Evolutionary conservation across 1,140 invertebrate species (phyloP).

Genomic region (Holcopasites calliopsidis): DNA sequence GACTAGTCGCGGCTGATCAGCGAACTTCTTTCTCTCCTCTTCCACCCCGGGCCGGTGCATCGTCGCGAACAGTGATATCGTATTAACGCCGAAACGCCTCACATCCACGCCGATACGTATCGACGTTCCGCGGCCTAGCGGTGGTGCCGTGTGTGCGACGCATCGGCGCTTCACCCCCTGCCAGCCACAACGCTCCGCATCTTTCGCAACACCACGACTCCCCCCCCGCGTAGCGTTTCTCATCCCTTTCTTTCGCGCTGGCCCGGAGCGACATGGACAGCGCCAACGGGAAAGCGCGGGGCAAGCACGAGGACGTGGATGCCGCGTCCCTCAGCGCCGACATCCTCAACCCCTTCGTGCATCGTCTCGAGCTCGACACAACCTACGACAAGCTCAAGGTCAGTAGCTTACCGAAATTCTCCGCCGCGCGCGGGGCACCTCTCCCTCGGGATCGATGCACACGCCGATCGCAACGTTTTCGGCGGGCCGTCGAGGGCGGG

Average conservation of each 20-base stretch:
- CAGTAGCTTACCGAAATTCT: constrained; percentile 67
- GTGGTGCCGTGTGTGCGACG: constrained; percentile 27
- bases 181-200: neutral
- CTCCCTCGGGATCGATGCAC: constrained; percentile 45
- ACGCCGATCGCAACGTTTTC: constrained; percentile 16
- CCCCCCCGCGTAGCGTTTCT: too few relatives aligned
- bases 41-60: neutral
- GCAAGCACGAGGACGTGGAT: constrained; percentile 62
- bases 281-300: constrained; percentile 45
- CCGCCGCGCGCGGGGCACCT: neutral
- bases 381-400: constrained; percentile 93
- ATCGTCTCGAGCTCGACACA: constrained; percentile 89
- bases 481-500: constrained; percentile 10
- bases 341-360: constrained; percentile 90
- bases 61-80: neutral
- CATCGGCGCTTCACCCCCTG: neutral
- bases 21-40: neutral
- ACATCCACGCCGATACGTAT: constrained; percentile 19
- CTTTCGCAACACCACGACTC: neutral
- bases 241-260: neutral
- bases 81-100: neutral
- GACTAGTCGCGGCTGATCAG: constrained; percentile 9
- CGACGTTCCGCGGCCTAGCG: constrained; percentile 24
- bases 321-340: constrained; percentile 75
- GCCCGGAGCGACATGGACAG: constrained; percentile 16